phyloP scores from a whole-genome alignment of 1,140 invertebrate genomes.

The Drosophila burlai region DNA sequence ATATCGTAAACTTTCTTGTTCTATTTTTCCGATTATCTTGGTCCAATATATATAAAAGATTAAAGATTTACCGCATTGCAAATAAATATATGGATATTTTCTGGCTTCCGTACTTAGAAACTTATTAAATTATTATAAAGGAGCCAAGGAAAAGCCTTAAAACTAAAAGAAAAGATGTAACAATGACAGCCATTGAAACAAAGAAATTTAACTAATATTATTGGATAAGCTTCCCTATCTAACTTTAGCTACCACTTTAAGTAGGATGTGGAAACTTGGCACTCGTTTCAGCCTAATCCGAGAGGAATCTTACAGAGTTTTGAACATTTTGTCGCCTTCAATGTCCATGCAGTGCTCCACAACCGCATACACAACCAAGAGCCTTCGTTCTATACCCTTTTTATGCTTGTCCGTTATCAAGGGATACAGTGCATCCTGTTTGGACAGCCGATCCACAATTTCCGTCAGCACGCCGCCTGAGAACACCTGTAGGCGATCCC shows the following conservation, averaged over 20 bases:
- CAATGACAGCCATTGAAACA: not conserved
- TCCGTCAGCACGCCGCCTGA: constrained; percentile 88
- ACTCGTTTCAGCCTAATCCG: constrained; percentile 12
- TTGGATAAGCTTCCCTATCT: constrained; percentile 21
- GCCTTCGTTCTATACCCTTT: constrained; percentile 91
- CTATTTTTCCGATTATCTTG: too few species aligned
- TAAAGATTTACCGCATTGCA: too few species aligned
- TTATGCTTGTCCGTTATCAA: constrained; percentile 91
- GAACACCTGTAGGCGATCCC: constrained; percentile 89
- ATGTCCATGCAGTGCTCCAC: constrained; percentile 90
- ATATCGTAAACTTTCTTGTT: too few species aligned
- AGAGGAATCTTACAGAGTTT: constrained; percentile 64
- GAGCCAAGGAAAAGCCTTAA: not conserved
- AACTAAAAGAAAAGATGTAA: not conserved
- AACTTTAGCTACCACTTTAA: constrained; percentile 17
- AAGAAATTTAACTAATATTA: constrained; percentile 18
- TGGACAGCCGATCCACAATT: constrained; percentile 86
- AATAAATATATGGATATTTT: not conserved
- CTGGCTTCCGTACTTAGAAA: not conserved
- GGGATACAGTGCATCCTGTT: constrained; percentile 86
- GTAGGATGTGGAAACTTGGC: constrained; percentile 20
- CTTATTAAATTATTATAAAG: not conserved
- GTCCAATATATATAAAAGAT: too few species aligned
- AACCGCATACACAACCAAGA: constrained; percentile 90
- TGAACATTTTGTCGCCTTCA: constrained; percentile 86